Base-by-base conservation (phyloP, 1,140 invertebrate species). In the Drosophila arizonae region DNA sequence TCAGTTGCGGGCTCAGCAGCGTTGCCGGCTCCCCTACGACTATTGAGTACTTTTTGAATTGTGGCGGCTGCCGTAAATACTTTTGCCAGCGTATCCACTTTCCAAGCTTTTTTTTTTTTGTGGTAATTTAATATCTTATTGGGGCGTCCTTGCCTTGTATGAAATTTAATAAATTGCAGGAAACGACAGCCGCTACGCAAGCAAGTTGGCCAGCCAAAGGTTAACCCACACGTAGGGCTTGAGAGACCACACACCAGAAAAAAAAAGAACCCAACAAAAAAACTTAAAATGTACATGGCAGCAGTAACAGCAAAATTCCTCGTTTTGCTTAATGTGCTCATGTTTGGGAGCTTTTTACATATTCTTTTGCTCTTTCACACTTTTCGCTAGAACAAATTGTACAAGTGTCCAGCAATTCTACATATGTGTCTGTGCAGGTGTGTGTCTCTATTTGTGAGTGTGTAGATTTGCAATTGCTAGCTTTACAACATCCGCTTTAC, bases 401-500 rank as follows among this genome's bases (percentile, higher is more conserved):
- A 46, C n/a, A 43, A 45, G 8, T 60, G n/a, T 33, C 15, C 15
- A n/a, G 41, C 41, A 10, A 9, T 10, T 9, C 39, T 17, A 17
- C 17, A 17, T 60, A 15, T 33, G 36, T 41, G n/a, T 2, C 21
- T 71, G 10, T 36, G 15, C 11, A 9, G n/a, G 28, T 26, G 11
- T 54, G 5, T 51, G 24, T 8, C 26, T 61, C 1, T 24, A 4
- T 51, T 11, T 8, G 39, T 61, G 46, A 54, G 63, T 65, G 52
- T 68, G 70, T 80, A 75, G 73, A 84, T 87, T 87, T 81, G 84
- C 84, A 80, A 87, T 58, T 80, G 69, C 21, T 11, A 21, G 48
- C 62, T 81, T 39, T 69, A 85, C 74, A 80, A 86, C 81, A 86
- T 86, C 81, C 81, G 81, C 65, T 86, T 39, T 88, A 87, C 82